Percentiles rank a stretch among this genome's conserved stretches.
phyloP scores from a whole-genome alignment of 2,888 invertebrate species.

The Caenorhabditis japonica region DNA sequence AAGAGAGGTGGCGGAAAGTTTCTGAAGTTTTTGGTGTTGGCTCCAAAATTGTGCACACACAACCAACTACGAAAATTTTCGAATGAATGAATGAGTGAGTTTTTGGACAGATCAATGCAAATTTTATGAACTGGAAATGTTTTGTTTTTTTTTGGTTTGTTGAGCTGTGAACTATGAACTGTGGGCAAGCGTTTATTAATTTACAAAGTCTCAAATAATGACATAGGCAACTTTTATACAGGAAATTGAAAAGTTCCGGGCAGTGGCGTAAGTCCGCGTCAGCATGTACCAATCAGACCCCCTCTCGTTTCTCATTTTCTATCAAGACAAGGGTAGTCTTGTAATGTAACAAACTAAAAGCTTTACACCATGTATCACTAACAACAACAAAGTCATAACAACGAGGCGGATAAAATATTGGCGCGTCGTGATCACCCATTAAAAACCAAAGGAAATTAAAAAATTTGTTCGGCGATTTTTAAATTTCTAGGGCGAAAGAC shows the following conservation, averaged over 20 bases:
- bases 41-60: background rate
- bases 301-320: slow-evolving; percentile 10
- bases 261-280: slow-evolving; percentile 13
- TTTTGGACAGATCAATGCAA: slow-evolving; percentile 22
- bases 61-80: slow-evolving; percentile 15
- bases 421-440: too few relatives aligned
- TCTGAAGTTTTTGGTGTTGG: slow-evolving; percentile 35
- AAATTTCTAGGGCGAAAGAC: slow-evolving; percentile 18
- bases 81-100: slow-evolving; percentile 34
- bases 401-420: slow-evolving; percentile 34
- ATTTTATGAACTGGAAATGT: slow-evolving; percentile 42
- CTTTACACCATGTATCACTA: slow-evolving; percentile 23
- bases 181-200: too few relatives aligned
- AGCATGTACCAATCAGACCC: slow-evolving; percentile 8
- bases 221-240: slow-evolving; percentile 3
- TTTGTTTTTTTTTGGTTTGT: slow-evolving; percentile 1
- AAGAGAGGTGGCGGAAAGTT: slow-evolving; percentile 19
- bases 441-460: background rate
- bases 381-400: slow-evolving; percentile 42
- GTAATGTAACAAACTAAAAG: slow-evolving; percentile 28
- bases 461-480: slow-evolving; percentile 21
- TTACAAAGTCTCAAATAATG: too few relatives aligned
- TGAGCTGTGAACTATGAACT: background rate
- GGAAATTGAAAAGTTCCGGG: slow-evolving; percentile 39
- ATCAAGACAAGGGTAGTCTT: slow-evolving; percentile 11